These are phyloP conservation scores for Volucella inflata DNA, from an alignment of 2,888 invertebrate species.

Conservation along the genomic window DNA sequence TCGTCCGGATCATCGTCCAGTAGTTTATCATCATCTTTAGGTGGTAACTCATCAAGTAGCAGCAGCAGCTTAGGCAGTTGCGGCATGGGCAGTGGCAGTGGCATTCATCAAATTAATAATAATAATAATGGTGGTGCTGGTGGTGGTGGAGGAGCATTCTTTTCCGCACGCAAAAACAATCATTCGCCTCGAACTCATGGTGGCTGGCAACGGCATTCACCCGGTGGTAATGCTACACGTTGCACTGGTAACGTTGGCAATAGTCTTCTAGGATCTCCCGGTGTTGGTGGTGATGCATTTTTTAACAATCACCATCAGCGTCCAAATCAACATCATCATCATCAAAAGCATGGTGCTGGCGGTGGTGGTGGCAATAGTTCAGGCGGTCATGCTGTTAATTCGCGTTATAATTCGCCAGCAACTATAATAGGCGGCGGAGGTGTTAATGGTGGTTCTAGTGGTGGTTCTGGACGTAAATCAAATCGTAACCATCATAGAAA, in stretches of 20 bases:
- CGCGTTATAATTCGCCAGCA: conserved; percentile 80
- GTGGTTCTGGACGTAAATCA: conserved; percentile 69
- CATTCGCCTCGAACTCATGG: conserved; percentile 75
- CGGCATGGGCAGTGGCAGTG: conserved; percentile 75
- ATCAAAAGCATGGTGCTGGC: conserved; percentile 66
- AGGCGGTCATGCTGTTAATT: conserved; percentile 76
- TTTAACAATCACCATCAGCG: conserved; percentile 69
- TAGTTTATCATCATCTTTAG: conserved; percentile 77
- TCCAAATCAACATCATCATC: conserved; percentile 58
- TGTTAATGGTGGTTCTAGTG: conserved; percentile 76
- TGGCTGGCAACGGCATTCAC: conserved; percentile 78
- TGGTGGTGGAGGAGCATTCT: conserved; percentile 77
- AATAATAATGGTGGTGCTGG: conserved; percentile 66
- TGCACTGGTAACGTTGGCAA: conserved; percentile 68
- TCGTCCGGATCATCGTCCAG: conserved; percentile 79
- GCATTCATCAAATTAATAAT: conserved; percentile 7
- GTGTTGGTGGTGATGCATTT: conserved; percentile 74
- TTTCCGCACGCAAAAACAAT: conserved; percentile 79
- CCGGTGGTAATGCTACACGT: conserved; percentile 71
- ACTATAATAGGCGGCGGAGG: conserved; percentile 77
- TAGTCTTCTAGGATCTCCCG: conserved; percentile 49
- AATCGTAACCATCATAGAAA: conserved; percentile 72
- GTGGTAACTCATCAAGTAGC: conserved; percentile 77
- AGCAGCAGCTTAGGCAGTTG: conserved; percentile 70
- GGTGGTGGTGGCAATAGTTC: conserved; percentile 69